Conservation (phyloP, 2,113 vertebrate genomes). For the Piaya cayana region DNA sequence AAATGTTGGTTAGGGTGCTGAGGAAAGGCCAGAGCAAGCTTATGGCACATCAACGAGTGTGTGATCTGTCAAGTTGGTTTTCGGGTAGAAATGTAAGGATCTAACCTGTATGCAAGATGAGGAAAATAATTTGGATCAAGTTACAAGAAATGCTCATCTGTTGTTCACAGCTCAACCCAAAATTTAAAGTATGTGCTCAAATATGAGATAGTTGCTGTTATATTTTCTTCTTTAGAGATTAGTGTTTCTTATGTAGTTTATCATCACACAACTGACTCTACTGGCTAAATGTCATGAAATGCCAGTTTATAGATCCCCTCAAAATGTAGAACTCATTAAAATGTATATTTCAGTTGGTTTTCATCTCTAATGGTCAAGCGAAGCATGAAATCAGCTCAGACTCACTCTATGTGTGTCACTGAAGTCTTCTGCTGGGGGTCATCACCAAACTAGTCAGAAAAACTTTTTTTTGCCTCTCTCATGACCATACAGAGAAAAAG, state of each 20-base stretch:
- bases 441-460: background rate
- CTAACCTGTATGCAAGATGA: background rate
- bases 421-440: background rate
- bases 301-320: background rate
- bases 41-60: background rate
- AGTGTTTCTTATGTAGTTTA: background rate
- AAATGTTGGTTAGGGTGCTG: background rate
- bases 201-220: background rate
- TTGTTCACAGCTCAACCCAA: background rate
- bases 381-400: background rate
- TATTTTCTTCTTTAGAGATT: background rate
- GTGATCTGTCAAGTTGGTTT: background rate
- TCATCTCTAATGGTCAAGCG: background rate
- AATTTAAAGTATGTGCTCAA: background rate
- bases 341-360: background rate
- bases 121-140: background rate
- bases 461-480: background rate
- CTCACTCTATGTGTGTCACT: background rate
- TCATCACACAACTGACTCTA: background rate
- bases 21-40: background rate
- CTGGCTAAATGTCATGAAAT: background rate
- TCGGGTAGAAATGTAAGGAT: background rate
- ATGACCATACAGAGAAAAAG: background rate
- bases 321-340: background rate
- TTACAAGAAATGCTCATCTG: background rate